These are phyloP conservation scores for Colistium nudipinnis DNA, from an alignment of 2,113 vertebrate species.

Conservation along the genomic window DNA sequence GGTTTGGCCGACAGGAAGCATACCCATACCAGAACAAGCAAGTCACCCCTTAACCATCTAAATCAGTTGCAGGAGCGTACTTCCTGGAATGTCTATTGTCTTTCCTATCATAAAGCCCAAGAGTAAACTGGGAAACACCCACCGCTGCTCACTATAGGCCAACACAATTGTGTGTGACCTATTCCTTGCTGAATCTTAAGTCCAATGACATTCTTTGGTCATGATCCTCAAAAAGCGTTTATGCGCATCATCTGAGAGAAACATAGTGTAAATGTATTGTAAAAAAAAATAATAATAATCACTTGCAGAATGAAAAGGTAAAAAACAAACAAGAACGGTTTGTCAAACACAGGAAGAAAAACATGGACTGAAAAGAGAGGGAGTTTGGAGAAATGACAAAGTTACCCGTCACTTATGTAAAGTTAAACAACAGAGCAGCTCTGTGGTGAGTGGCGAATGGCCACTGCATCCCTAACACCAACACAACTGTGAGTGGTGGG, in stretches of 20 bases:
- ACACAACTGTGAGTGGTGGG: not conserved
- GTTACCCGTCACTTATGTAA: not conserved
- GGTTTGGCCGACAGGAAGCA: slow-evolving; percentile 55
- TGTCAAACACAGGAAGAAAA: slow-evolving; percentile 62
- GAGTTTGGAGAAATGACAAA: not conserved
- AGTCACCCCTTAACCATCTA: slow-evolving; percentile 43
- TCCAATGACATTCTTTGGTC: no score
- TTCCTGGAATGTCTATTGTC: slow-evolving; percentile 69
- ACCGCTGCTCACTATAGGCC: not conserved
- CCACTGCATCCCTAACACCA: not conserved
- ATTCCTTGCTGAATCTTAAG: no score
- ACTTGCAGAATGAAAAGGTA: not conserved
- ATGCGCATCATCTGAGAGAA: not conserved
- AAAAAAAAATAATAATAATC: no score
- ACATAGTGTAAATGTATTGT: slow-evolving; percentile 8
- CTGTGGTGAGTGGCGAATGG: no score
- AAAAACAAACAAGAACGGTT: slow-evolving; percentile 2
- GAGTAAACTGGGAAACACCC: slow-evolving; percentile 36
- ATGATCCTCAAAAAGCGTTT: no score
- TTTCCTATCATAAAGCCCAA: slow-evolving; percentile 22
- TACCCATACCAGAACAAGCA: slow-evolving; percentile 44
- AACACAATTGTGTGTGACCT: no score
- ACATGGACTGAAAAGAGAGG: slow-evolving; percentile 9
- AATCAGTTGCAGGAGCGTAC: slow-evolving; percentile 47
- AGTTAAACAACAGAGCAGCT: no score